phyloP scores from a whole-genome alignment of 2,888 invertebrate species.

The Euproctis similis region DNA sequence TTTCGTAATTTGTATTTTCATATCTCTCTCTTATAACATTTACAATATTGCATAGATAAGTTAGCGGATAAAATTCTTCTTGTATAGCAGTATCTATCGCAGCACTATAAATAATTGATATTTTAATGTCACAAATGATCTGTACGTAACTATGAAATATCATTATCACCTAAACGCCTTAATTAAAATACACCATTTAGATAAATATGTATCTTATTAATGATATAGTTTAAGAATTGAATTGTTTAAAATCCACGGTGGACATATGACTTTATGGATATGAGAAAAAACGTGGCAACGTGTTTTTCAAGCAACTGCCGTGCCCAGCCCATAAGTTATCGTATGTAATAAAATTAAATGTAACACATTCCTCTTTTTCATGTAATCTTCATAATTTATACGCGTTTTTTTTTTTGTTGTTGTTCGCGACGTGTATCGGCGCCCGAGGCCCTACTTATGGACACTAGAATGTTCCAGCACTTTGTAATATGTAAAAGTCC shows the following conservation, averaged over 20 bases:
- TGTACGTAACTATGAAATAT: slow-evolving; percentile 61
- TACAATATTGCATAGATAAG: slow-evolving; percentile 47
- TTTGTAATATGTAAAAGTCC: slow-evolving; percentile 24
- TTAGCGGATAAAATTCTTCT: slow-evolving; percentile 40
- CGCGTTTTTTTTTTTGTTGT: too few species aligned
- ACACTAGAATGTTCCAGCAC: slow-evolving; percentile 20
- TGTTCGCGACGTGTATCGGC: slow-evolving; percentile 63
- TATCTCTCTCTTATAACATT: slow-evolving; percentile 24
- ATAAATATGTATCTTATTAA: slow-evolving; percentile 19
- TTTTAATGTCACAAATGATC: slow-evolving; percentile 75
- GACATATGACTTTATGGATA: slow-evolving; percentile 21
- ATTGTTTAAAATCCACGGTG: slow-evolving; percentile 4
- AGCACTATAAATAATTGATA: slow-evolving; percentile 72
- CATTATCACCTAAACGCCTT: slow-evolving; percentile 30
- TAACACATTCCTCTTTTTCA: slow-evolving; percentile 75
- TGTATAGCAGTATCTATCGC: slow-evolving; percentile 57
- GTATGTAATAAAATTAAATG: slow-evolving; percentile 76
- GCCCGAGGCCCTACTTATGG: slow-evolving; percentile 38
- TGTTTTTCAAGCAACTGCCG: slow-evolving; percentile 66
- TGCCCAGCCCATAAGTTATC: slow-evolving; percentile 71
- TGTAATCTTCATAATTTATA: slow-evolving; percentile 75
- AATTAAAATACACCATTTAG: slow-evolving; percentile 12
- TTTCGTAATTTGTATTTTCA: slow-evolving; percentile 13
- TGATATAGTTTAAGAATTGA: slow-evolving; percentile 5
- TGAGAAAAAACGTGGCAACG: slow-evolving; percentile 35